Percentiles rank a stretch among this genome's conserved stretches.
Evolutionary conservation across 2,888 invertebrate genomes (phyloP).

Genomic region (Acrobasis consociella): DNA sequence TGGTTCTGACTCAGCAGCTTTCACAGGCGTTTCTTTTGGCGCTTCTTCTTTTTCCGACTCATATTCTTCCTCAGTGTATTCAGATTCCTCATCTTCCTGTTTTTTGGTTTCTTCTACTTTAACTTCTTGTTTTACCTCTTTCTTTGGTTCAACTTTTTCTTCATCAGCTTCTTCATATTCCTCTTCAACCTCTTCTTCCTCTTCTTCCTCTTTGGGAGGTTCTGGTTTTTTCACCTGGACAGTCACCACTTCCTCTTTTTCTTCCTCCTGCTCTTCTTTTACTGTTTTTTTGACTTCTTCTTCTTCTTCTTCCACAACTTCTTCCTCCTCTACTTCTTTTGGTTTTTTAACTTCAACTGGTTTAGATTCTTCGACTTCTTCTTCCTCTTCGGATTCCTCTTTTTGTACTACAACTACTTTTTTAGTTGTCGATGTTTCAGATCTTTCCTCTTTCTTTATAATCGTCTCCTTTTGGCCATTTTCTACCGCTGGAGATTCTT

Average conservation of each 20-base stretch:
- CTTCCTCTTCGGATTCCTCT: constrained; percentile 49
- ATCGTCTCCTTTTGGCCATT: constrained; percentile 48
- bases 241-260: constrained; percentile 32
- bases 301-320: constrained; percentile 32
- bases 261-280: constrained; percentile 31
- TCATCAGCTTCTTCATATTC: constrained; percentile 35
- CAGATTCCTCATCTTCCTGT: constrained; percentile 38
- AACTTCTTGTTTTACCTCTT: constrained; percentile 21
- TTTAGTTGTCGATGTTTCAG: constrained; percentile 59
- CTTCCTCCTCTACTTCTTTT: constrained; percentile 29
- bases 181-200: constrained; percentile 35
- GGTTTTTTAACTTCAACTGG: constrained; percentile 23
- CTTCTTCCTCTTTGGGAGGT: constrained; percentile 28
- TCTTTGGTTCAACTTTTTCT: constrained; percentile 30
- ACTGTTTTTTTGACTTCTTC: constrained; percentile 35
- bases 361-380: constrained; percentile 28
- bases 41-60: constrained; percentile 37
- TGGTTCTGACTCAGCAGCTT: constrained; percentile 21
- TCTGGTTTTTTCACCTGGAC: constrained; percentile 36
- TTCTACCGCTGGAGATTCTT: constrained; percentile 39
- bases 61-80: constrained; percentile 41
- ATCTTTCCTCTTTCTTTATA: constrained; percentile 61
- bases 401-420: constrained; percentile 62
- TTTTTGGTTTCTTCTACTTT: constrained; percentile 30
- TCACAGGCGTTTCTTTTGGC: constrained; percentile 26